phyloP scores from a whole-genome alignment of 2,113 vertebrate genomes.

The Pelecanus crispus region DNA sequence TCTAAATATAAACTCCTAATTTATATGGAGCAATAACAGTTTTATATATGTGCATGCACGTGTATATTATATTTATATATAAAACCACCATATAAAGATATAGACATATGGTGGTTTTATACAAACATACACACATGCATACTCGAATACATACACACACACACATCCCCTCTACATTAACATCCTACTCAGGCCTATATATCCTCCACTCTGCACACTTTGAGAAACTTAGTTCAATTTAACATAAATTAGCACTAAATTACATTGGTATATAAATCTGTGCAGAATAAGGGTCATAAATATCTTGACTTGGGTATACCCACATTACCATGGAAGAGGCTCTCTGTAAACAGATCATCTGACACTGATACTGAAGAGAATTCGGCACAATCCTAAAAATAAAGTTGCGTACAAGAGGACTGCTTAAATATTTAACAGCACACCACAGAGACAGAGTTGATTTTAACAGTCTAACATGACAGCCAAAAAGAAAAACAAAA shows the following conservation, averaged over 20 bases:
- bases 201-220: neutral
- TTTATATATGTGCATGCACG: neutral
- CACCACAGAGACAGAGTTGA: neutral
- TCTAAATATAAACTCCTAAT: neutral
- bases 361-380: neutral
- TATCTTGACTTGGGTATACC: neutral
- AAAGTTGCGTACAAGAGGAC: neutral
- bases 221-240: neutral
- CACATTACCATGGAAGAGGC: neutral
- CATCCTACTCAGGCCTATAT: neutral
- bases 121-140: neutral
- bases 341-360: neutral
- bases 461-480: neutral
- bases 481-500: neutral
- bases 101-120: neutral
- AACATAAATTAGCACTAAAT: neutral
- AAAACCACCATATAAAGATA: neutral
- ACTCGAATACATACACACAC: neutral
- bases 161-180: neutral
- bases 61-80: neutral
- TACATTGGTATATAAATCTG: neutral
- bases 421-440: conserved; percentile 1
- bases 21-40: neutral
- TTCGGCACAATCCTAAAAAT: neutral
- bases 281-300: neutral